These are phyloP conservation scores for Cryptoblepharus egeriae DNA, from an alignment of 2,797 vertebrate species.

Conservation along the genomic window DNA sequence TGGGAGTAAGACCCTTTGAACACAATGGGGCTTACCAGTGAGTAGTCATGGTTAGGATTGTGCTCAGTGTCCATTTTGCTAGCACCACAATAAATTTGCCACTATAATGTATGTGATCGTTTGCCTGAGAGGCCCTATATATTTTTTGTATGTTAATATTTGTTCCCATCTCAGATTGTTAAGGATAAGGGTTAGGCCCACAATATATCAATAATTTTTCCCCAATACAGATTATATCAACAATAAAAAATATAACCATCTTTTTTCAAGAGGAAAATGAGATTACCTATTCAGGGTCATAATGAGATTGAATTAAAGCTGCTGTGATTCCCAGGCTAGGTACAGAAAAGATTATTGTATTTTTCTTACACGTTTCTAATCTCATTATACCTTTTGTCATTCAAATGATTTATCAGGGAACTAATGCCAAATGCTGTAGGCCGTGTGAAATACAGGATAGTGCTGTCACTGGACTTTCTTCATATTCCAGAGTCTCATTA, in stretches of 20 bases:
- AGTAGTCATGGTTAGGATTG: too few species aligned
- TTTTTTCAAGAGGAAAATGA: constrained; percentile 62
- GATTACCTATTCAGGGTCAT: constrained; percentile 66
- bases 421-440: constrained; percentile 56
- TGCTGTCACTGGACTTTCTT: constrained; percentile 65
- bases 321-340: constrained; percentile 48
- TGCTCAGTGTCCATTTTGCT: too few species aligned
- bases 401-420: constrained; percentile 74
- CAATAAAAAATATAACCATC: constrained; percentile 34
- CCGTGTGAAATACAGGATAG: constrained; percentile 65
- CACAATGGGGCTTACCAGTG: too few species aligned
- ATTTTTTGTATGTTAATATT: background rate
- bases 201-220: constrained; percentile 48
- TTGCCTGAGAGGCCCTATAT: too few species aligned
- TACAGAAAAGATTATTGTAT: constrained; percentile 69
- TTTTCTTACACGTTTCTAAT: constrained; percentile 69
- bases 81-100: background rate
- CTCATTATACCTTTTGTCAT: constrained; percentile 77
- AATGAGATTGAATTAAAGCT: constrained; percentile 70
- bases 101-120: background rate
- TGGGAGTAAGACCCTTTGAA: too few species aligned
- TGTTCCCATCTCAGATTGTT: constrained; percentile 15
- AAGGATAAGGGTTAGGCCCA: constrained; percentile 41
- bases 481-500: constrained; percentile 75
- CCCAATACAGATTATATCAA: constrained; percentile 47